A percentile compares a stretch with the other conserved stretches of the same genome.
phyloP scores from a whole-genome alignment of 2,888 invertebrate species.

The Stictocephala bisonia region DNA sequence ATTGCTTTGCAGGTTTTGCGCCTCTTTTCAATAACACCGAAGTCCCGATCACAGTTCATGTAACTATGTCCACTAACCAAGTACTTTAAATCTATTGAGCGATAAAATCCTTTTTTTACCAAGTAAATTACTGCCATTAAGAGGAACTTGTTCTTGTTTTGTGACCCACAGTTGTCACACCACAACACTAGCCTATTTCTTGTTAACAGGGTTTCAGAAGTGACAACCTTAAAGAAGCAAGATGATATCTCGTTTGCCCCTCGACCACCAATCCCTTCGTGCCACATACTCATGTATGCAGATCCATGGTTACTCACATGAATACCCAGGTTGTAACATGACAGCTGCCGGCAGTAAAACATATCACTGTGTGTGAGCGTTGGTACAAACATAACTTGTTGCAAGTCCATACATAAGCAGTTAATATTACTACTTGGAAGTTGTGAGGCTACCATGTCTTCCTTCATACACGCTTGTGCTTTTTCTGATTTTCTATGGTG shows the following conservation, averaged over 20 bases:
- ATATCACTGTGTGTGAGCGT: conserved; percentile 59
- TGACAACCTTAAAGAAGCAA: conserved; percentile 48
- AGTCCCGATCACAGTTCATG: conserved; percentile 50
- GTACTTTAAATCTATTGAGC: conserved; percentile 49
- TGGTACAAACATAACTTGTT: conserved; percentile 60
- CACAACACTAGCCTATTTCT: conserved; percentile 51
- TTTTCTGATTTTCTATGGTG: conserved; percentile 51
- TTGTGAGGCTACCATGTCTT: conserved; percentile 42
- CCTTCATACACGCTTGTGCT: conserved; percentile 45
- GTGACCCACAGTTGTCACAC: conserved; percentile 55
- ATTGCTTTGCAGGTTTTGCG: conserved; percentile 45
- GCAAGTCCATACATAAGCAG: conserved; percentile 57
- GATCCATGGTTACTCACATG: conserved; percentile 54
- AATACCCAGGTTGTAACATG: conserved; percentile 57
- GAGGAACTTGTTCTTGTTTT: conserved; percentile 60
- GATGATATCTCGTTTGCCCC: conserved; percentile 57
- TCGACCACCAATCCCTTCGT: conserved; percentile 56
- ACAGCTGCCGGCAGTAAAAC: conserved; percentile 59
- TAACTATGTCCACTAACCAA: conserved; percentile 52
- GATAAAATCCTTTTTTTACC: conserved; percentile 40
- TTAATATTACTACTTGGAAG: conserved; percentile 56
- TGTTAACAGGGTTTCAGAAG: conserved; percentile 6
- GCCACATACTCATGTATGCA: conserved; percentile 57
- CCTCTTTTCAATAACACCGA: conserved; percentile 50
- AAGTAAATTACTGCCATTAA: conserved; percentile 60